Evolutionary conservation across 92 coral and sea anemone genomes (phyloP), one percentile per base, ranked within the genome.

Genomic region (Bergia puertoricense): DNA sequence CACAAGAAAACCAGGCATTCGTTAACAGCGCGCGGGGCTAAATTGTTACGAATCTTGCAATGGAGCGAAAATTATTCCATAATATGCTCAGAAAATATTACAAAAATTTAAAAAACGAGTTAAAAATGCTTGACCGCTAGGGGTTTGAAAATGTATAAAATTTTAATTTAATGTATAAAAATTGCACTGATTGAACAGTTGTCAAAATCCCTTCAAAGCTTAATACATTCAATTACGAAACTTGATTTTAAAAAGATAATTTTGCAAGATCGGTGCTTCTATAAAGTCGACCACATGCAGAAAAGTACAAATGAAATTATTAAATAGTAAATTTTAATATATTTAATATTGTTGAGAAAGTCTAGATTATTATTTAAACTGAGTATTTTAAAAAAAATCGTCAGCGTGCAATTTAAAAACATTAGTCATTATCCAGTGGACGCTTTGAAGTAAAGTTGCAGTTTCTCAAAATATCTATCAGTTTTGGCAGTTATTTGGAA

Each of bases 361-460:
- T 67, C 20, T 4, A 44, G 76, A 40, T 82, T 82, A 68, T 43
- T 43, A 83, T 20, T 36, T 46, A 84, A 84, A 8, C 20, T 39
- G 87, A 84, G 46, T 84, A 72, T 37, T 84, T 46, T 8, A 4
- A 66, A 82, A 11, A 80, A 80, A 80, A 81, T 9, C 23, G 56
- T 10, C 46, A 69, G 36, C 38, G 43, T 23, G n/a, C 66, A 44
- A 72, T 37, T 30, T 45, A 5, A 45, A 23, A 23, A 30, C 30
- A 67, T 81, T 66, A 65, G 23, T 30, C 30, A 48, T 48, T 48
- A 57, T 57, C 48, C 15, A 39, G 8, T 73, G 8, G 22, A 74
- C 78, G 13, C 9, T 72, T 68, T 37, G 38, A 11, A 16, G 8
- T 22, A 72, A 72, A 72, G 41, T 30, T 76, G 46, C 30, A 36